Evolutionary conservation across 2,113 vertebrate genomes (phyloP).

Genomic region (Nanorana parkeri): DNA sequence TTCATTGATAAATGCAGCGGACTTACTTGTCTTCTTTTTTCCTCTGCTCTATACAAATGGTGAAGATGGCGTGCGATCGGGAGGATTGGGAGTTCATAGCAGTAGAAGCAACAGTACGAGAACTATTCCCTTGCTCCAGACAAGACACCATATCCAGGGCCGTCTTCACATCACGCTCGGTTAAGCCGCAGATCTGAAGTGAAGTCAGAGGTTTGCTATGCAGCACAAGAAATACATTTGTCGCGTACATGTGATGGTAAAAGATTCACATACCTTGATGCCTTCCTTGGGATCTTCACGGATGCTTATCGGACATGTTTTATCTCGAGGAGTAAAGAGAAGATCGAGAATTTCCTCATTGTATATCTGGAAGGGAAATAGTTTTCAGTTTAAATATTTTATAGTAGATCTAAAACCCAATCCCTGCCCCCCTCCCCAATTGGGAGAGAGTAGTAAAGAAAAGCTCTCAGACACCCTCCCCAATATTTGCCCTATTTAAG

Average conservation of each 20-base stretch:
- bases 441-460: too few relatives aligned
- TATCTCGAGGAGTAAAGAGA: conserved; percentile 82
- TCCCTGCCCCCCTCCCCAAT: too few relatives aligned
- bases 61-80: conserved; percentile 96
- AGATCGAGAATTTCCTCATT: conserved; percentile 96
- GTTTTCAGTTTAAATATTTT: too few relatives aligned
- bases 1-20: too few relatives aligned
- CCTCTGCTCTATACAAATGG: conserved; percentile 88
- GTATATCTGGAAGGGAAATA: conserved; percentile 81
- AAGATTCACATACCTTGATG: conserved; percentile 83
- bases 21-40: conserved; percentile 84
- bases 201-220: not conserved
- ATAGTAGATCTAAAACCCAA: too few relatives aligned
- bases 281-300: conserved; percentile 94
- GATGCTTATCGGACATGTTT: conserved; percentile 81
- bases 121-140: conserved; percentile 89
- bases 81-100: conserved; percentile 97
- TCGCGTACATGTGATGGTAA: not conserved
- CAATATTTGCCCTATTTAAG: too few relatives aligned
- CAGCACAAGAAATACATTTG: not conserved
- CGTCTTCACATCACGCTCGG: conserved; percentile 79
- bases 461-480: too few relatives aligned
- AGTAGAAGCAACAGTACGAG: conserved; percentile 89
- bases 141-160: conserved; percentile 86
- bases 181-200: conserved; percentile 89